Percentiles rank a stretch among this genome's conserved stretches.
Conservation (phyloP, 1,140 invertebrate genomes). For the Lamellibrachia luymesi region DNA sequence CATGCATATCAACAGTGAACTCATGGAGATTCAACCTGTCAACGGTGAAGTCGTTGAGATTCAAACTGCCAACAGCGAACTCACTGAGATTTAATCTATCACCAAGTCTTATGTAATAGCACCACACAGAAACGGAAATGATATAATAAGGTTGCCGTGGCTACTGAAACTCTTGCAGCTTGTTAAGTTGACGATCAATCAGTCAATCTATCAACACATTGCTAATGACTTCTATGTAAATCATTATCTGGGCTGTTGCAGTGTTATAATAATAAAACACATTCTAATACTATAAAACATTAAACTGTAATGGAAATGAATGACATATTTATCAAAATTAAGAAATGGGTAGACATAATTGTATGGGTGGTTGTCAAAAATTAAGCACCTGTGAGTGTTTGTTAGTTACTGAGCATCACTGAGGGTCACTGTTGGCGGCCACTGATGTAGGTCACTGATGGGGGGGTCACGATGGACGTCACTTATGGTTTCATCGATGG, state of each 20-base stretch:
- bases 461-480: too few species aligned
- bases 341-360: not conserved
- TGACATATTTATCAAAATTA: not conserved
- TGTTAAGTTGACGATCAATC: not conserved
- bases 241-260: not conserved
- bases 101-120: not conserved
- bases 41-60: not conserved
- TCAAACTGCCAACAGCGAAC: not conserved
- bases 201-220: not conserved
- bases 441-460: too few species aligned
- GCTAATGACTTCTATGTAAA: not conserved
- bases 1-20: too few species aligned
- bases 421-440: too few species aligned
- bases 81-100: not conserved
- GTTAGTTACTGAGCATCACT: not conserved
- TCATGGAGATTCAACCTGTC: not conserved
- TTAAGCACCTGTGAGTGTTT: not conserved
- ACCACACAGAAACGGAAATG: not conserved
- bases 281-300: not conserved
- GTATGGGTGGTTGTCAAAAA: not conserved
- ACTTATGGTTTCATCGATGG: too few species aligned
- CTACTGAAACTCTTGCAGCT: not conserved
- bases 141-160: not conserved
- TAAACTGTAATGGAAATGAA: not conserved
- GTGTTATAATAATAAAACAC: not conserved